A percentile compares a stretch with the other conserved stretches of the same genome.
These are phyloP conservation scores for Megamerina dolium DNA, from an alignment of 2,888 invertebrate genomes.

Conservation along the genomic window DNA sequence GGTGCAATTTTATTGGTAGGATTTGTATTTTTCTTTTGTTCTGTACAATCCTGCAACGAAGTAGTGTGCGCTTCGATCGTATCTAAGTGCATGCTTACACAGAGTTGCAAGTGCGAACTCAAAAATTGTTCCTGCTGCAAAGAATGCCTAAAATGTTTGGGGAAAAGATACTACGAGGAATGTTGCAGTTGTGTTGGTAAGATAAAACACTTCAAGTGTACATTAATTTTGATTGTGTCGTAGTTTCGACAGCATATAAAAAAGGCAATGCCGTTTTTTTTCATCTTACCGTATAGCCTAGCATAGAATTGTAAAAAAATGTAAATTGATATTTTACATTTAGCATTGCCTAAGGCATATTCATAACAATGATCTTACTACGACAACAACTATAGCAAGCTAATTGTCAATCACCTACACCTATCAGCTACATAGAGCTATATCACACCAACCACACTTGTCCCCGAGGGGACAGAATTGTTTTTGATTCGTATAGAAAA, in stretches of 20 bases:
- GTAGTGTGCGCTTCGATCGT: constrained; percentile 93
- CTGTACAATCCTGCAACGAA: constrained; percentile 68
- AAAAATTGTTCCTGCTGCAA: constrained; percentile 91
- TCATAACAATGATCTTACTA: no score
- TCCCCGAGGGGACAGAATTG: no score
- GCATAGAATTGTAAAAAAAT: no score
- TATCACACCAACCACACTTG: no score
- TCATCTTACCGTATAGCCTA: no score
- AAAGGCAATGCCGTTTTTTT: no score
- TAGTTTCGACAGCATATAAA: not conserved
- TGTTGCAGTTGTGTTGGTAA: constrained; percentile 97
- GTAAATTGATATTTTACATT: no score
- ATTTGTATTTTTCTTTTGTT: constrained; percentile 34
- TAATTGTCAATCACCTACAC: no score
- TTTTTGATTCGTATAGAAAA: no score
- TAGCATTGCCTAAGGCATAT: no score
- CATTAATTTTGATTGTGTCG: not conserved
- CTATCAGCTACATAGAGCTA: no score
- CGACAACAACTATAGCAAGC: no score
- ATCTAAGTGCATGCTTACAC: constrained; percentile 92
- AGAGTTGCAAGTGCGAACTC: constrained; percentile 92
- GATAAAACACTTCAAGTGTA: constrained; percentile 34
- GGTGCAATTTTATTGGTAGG: constrained; percentile 33
- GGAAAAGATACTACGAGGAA: constrained; percentile 75
- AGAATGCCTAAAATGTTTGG: constrained; percentile 86